Conservation (phyloP, 1,140 invertebrate species). For the Euwallacea fornicatus region DNA sequence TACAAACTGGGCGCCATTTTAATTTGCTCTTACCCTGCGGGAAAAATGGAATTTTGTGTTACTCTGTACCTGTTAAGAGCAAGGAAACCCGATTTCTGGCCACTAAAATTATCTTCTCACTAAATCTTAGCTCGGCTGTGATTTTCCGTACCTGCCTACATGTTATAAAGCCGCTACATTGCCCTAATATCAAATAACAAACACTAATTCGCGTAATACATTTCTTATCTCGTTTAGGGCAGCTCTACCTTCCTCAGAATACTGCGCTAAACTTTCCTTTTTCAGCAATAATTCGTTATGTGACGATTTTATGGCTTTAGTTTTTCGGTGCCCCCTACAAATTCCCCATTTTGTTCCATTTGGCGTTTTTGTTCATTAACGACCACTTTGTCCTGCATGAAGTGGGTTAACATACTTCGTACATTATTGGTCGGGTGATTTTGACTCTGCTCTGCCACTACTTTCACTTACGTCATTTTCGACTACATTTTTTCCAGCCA, state of each 20-base stretch:
- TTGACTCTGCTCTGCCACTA: conserved; percentile 41
- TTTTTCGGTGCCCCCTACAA: conserved; percentile 46
- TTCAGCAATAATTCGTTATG: conserved; percentile 47
- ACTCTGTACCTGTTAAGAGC: no score
- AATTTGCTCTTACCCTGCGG: no score
- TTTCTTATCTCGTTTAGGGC: conserved; percentile 42
- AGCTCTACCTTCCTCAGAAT: conserved; percentile 45
- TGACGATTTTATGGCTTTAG: conserved; percentile 46
- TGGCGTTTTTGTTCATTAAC: conserved; percentile 44
- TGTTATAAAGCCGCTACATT: no score
- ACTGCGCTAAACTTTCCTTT: conserved; percentile 46
- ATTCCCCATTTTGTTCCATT: conserved; percentile 47
- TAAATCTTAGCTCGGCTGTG: no score
- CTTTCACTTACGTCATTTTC: conserved; percentile 40
- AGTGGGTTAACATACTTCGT: conserved; percentile 40
- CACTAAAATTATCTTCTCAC: no score
- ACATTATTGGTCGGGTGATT: conserved; percentile 38
- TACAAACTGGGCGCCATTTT: no score
- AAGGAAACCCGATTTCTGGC: no score
- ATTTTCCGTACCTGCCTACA: no score
- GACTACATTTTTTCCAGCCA: conserved; percentile 33
- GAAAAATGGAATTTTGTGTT: no score
- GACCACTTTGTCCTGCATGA: conserved; percentile 43
- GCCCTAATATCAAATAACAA: no score
- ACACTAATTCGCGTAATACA: no score